Evolutionary conservation across 2,888 invertebrate species (phyloP).

Genomic region (Phalera bucephala): DNA sequence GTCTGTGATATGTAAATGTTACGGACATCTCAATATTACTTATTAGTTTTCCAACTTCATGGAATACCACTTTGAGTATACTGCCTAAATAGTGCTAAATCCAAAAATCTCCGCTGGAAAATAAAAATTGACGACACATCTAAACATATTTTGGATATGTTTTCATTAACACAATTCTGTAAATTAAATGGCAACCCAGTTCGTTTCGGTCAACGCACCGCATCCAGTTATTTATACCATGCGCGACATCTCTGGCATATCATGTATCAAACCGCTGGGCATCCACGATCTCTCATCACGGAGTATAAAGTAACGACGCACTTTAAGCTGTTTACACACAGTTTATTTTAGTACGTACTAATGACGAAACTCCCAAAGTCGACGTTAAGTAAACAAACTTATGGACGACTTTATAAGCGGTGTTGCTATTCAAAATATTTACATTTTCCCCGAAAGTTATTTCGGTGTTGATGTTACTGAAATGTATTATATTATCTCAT

Average conservation of each 20-base stretch:
- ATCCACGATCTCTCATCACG: conserved; percentile 48
- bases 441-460: neutral
- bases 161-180: conserved; percentile 24
- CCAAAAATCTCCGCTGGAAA: too few species aligned
- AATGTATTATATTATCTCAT: neutral
- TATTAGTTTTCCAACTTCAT: too few species aligned
- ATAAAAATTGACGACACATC: too few species aligned
- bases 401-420: conserved; percentile 6
- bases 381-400: conserved; percentile 11
- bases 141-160: too few species aligned
- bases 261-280: conserved; percentile 57
- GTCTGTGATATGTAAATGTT: too few species aligned
- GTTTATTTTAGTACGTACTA: conserved; percentile 23
- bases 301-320: conserved; percentile 44
- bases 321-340: conserved; percentile 39
- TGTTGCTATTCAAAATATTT: conserved; percentile 7
- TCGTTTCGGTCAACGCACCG: conserved; percentile 48
- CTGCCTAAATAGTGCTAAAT: too few species aligned
- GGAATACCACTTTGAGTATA: too few species aligned
- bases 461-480: neutral
- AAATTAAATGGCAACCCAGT: conserved; percentile 37
- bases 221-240: conserved; percentile 45
- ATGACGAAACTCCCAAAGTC: conserved; percentile 10
- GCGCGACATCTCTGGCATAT: conserved; percentile 46
- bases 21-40: too few species aligned